These are phyloP conservation scores for Nasua narica DNA, from an alignment of 2,797 vertebrate genomes.

Conservation along the genomic window DNA sequence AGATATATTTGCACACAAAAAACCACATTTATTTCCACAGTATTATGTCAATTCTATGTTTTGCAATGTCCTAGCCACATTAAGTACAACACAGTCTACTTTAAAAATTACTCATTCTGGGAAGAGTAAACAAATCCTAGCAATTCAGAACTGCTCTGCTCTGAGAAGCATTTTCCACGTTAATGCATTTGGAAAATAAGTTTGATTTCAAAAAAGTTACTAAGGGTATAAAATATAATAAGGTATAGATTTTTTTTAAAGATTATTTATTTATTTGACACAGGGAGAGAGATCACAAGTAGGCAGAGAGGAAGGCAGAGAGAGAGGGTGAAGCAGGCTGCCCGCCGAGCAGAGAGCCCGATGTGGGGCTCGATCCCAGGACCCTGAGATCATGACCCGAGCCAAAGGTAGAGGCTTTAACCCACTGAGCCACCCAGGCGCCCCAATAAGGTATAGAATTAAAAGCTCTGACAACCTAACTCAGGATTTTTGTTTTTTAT, in stretches of 20 bases:
- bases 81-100: constrained; percentile 20
- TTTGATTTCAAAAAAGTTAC: constrained; percentile 5
- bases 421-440: too few relatives aligned
- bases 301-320: too few relatives aligned
- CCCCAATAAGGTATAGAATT: background rate
- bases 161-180: constrained; percentile 43
- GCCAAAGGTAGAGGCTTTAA: too few relatives aligned
- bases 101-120: constrained; percentile 48
- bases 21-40: background rate
- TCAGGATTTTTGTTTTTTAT: constrained; percentile 9
- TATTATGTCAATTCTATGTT: background rate
- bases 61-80: background rate
- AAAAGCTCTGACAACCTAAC: background rate
- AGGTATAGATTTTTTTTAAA: too few relatives aligned
- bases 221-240: constrained; percentile 19
- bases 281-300: too few relatives aligned
- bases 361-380: too few relatives aligned
- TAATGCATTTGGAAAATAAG: constrained; percentile 41
- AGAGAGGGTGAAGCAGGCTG: too few relatives aligned
- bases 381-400: too few relatives aligned
- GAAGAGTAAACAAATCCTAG: constrained; percentile 48
- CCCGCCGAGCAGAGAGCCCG: too few relatives aligned
- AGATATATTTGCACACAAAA: background rate
- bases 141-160: constrained; percentile 43
- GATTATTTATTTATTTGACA: too few relatives aligned